Percentiles rank a stretch among this genome's conserved stretches.
Evolutionary conservation across 2,888 invertebrate species (phyloP).

Genomic region (Apamea anceps): DNA sequence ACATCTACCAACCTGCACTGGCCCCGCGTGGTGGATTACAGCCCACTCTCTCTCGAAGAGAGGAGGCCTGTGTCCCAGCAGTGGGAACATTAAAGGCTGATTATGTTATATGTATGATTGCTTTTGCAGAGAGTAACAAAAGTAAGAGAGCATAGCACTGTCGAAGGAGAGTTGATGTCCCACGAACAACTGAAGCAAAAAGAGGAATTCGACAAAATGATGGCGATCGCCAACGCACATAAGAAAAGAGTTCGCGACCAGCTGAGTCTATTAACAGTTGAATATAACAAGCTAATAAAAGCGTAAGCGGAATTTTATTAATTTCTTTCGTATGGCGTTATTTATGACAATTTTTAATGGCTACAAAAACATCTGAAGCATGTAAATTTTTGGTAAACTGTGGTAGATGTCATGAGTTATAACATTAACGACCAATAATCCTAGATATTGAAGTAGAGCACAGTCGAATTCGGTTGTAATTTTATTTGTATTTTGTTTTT

Average conservation of each 20-base stretch:
- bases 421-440: slow-evolving; percentile 23
- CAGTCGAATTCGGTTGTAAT: neutral
- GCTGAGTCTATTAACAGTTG: slow-evolving; percentile 89
- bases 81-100: no score
- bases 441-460: neutral
- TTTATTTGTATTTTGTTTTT: neutral
- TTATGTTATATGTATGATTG: neutral
- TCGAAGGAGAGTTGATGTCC: slow-evolving; percentile 86
- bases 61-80: no score
- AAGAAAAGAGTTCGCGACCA: slow-evolving; percentile 90
- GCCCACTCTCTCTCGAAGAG: no score
- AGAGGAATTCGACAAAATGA: slow-evolving; percentile 91
- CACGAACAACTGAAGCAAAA: slow-evolving; percentile 93
- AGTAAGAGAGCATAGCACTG: slow-evolving; percentile 80
- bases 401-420: neutral
- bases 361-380: neutral
- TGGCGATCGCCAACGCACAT: slow-evolving; percentile 91
- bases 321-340: neutral
- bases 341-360: neutral
- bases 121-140: slow-evolving; percentile 72
- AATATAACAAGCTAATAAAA: slow-evolving; percentile 90
- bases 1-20: no score
- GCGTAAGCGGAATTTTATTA: slow-evolving; percentile 77
- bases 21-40: no score
- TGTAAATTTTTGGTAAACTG: no score